A percentile compares a stretch with the other conserved stretches of the same genome.
Evolutionary conservation across 2,113 vertebrate genomes (phyloP).

Genomic region (Callithrix jacchus): DNA sequence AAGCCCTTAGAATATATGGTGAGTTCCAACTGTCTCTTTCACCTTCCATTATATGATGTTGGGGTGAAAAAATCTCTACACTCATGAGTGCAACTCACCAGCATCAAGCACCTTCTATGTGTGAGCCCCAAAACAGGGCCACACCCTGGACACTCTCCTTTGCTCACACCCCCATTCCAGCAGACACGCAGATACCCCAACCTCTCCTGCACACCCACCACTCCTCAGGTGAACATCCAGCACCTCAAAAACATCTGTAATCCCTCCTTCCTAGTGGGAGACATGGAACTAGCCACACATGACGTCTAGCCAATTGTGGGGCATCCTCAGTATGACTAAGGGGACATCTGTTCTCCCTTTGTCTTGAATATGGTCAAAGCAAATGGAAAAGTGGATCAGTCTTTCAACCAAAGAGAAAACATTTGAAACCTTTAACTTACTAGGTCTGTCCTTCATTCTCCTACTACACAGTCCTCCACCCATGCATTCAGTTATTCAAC

Average conservation of each 20-base stretch:
- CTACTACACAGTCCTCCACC: accelerated
- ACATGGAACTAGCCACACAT: background rate
- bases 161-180: background rate
- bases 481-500: background rate
- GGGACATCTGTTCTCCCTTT: slow-evolving; percentile 11
- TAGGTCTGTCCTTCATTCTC: background rate
- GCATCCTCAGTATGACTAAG: background rate
- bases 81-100: background rate
- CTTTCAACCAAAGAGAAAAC: background rate
- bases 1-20: background rate
- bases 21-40: background rate
- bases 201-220: background rate
- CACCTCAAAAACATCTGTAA: slow-evolving; percentile 1
- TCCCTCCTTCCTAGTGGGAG: background rate
- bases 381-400: background rate
- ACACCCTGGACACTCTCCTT: accelerated
- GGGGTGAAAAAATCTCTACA: background rate
- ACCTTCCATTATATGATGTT: background rate
- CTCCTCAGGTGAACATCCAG: background rate
- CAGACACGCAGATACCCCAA: background rate
- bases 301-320: background rate
- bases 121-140: accelerated
- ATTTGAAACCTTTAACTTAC: background rate
- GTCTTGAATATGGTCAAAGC: background rate
- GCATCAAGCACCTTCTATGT: accelerated